Evolutionary conservation across 2,888 invertebrate species (phyloP).

Genomic region (Neelides folsomi): DNA sequence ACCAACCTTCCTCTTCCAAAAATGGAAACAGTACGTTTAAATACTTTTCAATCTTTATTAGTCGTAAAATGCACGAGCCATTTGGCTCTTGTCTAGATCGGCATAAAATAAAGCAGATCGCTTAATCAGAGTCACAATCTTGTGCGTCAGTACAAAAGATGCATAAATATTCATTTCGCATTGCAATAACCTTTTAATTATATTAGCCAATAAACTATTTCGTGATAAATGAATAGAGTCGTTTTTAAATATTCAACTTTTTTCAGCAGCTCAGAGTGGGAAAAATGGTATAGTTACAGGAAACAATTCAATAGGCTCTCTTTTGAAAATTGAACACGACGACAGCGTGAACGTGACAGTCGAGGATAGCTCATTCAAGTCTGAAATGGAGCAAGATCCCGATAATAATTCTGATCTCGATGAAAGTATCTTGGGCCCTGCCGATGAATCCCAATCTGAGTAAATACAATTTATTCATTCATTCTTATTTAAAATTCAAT

Average conservation of each 20-base stretch:
- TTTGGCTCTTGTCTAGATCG: no score
- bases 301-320: conserved; percentile 11
- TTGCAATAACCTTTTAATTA: no score
- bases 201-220: no score
- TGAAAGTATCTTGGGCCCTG: conserved; percentile 5
- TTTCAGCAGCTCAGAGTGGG: no score
- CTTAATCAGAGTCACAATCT: no score
- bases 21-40: no score
- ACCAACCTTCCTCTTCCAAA: conserved; percentile 5
- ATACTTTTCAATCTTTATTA: background rate
- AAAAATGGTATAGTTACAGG: conserved; percentile 7
- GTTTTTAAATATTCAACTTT: no score
- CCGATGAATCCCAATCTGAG: conserved; percentile 9
- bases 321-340: conserved; percentile 25
- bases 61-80: background rate
- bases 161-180: no score
- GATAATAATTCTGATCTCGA: conserved; percentile 17
- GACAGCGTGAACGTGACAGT: conserved; percentile 27
- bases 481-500: background rate
- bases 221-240: no score
- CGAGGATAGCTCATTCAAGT: conserved; percentile 24
- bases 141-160: no score
- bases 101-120: no score
- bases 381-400: conserved; percentile 21
- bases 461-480: conserved; percentile 2